Percentiles rank a stretch among this genome's conserved stretches.
Conservation (phyloP, 1,140 invertebrate genomes). For the Drosophila simulans region DNA sequence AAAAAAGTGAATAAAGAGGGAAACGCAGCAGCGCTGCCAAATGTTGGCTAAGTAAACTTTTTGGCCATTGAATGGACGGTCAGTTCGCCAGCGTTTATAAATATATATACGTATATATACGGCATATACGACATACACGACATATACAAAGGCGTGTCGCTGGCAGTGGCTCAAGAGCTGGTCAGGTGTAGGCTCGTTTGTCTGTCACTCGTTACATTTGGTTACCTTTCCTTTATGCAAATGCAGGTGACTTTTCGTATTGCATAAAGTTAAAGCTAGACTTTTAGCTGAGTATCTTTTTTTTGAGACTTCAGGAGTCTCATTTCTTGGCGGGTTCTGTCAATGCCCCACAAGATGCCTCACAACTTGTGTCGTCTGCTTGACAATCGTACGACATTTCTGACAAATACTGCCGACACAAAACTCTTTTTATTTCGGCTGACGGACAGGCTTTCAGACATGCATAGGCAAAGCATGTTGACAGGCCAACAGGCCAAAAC, state of each 20-base stretch:
- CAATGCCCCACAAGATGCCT: constrained; percentile 62
- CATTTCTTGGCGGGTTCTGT: constrained; percentile 39
- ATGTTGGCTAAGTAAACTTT: constrained; percentile 62
- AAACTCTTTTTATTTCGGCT: constrained; percentile 43
- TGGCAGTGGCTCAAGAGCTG: constrained; percentile 52
- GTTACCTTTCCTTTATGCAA: constrained; percentile 78
- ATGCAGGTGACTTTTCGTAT: constrained; percentile 44
- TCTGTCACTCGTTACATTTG: constrained; percentile 71
- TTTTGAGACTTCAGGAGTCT: constrained; percentile 9
- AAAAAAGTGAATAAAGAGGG: constrained; percentile 32
- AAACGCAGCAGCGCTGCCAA: constrained; percentile 39
- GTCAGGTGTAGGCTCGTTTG: constrained; percentile 77
- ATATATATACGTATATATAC: background rate
- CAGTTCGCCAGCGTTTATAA: constrained; percentile 15
- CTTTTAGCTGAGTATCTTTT: constrained; percentile 4
- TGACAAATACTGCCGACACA: constrained; percentile 77
- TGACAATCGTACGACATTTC: constrained; percentile 79
- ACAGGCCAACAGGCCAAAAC: constrained; percentile 47
- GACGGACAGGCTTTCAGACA: constrained; percentile 56
- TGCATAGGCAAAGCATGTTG: constrained; percentile 67
- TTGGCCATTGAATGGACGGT: constrained; percentile 53
- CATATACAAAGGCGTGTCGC: constrained; percentile 14
- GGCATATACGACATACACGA: background rate
- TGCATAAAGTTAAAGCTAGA: constrained; percentile 35
- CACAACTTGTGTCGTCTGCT: constrained; percentile 50